A percentile compares a stretch with the other conserved stretches of the same genome.
Evolutionary conservation across 2,888 invertebrate species (phyloP).

Genomic region (Saturnia pavonia): DNA sequence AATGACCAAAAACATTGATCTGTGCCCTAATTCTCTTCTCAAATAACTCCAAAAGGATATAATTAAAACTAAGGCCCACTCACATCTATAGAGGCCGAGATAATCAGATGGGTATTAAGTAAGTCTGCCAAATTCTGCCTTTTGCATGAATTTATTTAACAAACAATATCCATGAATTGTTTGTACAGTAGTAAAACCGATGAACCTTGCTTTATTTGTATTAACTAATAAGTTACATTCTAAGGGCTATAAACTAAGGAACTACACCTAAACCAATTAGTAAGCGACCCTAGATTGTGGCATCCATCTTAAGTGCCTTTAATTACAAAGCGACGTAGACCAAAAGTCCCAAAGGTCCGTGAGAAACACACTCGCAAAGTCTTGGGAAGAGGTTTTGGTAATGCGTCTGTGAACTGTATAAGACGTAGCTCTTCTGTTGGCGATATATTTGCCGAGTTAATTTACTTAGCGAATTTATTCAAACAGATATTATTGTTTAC

Average conservation of each 20-base stretch:
- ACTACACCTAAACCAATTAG: conserved; percentile 4
- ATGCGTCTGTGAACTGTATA: background rate
- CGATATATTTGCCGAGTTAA: background rate
- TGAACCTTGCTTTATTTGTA: background rate
- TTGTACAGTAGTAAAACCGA: background rate
- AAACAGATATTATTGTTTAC: background rate
- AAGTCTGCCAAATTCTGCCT: background rate
- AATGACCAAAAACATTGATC: no score
- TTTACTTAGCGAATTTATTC: background rate
- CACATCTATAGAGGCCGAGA: no score
- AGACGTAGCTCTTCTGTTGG: background rate
- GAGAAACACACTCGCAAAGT: conserved; percentile 2
- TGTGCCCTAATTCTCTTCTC: no score
- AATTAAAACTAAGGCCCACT: no score
- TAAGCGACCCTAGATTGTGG: conserved; percentile 19
- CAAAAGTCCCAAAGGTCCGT: conserved; percentile 6
- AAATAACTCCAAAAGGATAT: no score
- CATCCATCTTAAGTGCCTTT: conserved; percentile 15
- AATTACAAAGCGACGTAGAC: conserved; percentile 14
- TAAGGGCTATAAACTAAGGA: background rate
- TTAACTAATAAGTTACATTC: background rate
- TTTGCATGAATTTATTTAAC: background rate
- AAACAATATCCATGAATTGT: background rate
- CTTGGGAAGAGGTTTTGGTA: background rate
- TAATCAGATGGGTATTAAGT: no score